Base-by-base conservation (phyloP, 2,113 vertebrate species). In the Paradoxurus hermaphroditus region DNA sequence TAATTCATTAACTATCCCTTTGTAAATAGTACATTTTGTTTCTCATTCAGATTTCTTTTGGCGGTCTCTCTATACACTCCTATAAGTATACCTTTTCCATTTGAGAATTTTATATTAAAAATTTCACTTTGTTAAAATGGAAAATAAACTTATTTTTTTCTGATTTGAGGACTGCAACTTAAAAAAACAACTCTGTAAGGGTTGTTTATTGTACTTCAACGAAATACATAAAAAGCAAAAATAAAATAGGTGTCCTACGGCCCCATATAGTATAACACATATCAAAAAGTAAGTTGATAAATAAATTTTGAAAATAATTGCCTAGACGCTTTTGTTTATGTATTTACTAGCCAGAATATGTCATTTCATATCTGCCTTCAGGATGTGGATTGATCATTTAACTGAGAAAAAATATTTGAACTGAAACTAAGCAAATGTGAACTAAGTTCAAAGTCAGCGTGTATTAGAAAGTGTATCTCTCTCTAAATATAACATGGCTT, bases 341-440 rank as follows among this genome's bases (percentile, higher is more conserved):
- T 77, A n/a, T 93, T 94, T 96, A 90, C 31, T 72, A 36, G 65
- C 14, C 31, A 29, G 4, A 81, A 4, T 79, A 1, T 86, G 14
- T 65, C 46, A 86, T 31, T 95, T 92, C 59, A 86, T 51, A 96
- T 68, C 12, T 97, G 16, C 36, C 59, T 95, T 84, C 49, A 51
- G 10, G 56, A 53, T 46, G 46, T 72, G 49, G 63, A 68, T 96
- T 79, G 7, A 67, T 15, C 39, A 70, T 56, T 96, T 97, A 85
- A 91, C 46, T 85, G 59, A 67, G 10, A 51, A 97, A 97, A 95
- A 91, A 88, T 78, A 53, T 73, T 29, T 92, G 18, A 86, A 63
- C 3, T 65, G 51, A 77, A 95, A 70, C 59, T 77, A 62, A 59
- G 46, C 0, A 95, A 97, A 91, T 16, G 5, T 81, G 29, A 81